Evolutionary conservation across 92 coral and sea anemone genomes (phyloP).

Genomic region (Paragorgia papillata): DNA sequence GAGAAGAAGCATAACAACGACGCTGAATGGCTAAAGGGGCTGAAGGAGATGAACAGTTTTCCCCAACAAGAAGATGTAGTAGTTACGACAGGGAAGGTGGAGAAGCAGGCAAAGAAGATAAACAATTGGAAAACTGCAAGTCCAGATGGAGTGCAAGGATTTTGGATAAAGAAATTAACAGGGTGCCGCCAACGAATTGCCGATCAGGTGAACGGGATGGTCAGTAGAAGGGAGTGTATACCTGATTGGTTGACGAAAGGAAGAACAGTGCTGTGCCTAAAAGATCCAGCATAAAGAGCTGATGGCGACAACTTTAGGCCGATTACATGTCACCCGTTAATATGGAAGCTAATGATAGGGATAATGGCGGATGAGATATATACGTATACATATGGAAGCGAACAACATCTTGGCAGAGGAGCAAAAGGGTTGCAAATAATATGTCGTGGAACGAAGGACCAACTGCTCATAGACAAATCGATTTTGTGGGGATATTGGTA

Average conservation of each 20-base stretch:
- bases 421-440: conserved; percentile 27
- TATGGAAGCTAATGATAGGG: conserved; percentile 60
- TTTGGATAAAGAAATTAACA: conserved; percentile 27
- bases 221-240: conserved; percentile 8
- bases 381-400: too few relatives aligned
- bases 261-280: conserved; percentile 51
- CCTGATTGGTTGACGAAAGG: conserved; percentile 57
- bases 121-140: conserved; percentile 24
- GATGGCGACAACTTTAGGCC: conserved; percentile 57
- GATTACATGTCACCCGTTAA: conserved; percentile 47
- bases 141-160: conserved; percentile 31
- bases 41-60: conserved; percentile 11
- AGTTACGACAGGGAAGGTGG: conserved; percentile 23
- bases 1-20: conserved; percentile 9
- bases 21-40: conserved; percentile 23
- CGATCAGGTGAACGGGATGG: not conserved
- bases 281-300: conserved; percentile 52
- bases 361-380: conserved; percentile 50
- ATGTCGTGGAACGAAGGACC: conserved; percentile 53
- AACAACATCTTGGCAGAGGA: conserved; percentile 27
- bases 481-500: too few relatives aligned
- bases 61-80: conserved; percentile 21
- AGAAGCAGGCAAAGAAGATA: not conserved
- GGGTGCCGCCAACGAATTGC: conserved; percentile 19
- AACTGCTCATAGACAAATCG: conserved; percentile 47